These are phyloP conservation scores for Cephus cinctus DNA, from an alignment of 1,140 invertebrate species.

Conservation along the genomic window DNA sequence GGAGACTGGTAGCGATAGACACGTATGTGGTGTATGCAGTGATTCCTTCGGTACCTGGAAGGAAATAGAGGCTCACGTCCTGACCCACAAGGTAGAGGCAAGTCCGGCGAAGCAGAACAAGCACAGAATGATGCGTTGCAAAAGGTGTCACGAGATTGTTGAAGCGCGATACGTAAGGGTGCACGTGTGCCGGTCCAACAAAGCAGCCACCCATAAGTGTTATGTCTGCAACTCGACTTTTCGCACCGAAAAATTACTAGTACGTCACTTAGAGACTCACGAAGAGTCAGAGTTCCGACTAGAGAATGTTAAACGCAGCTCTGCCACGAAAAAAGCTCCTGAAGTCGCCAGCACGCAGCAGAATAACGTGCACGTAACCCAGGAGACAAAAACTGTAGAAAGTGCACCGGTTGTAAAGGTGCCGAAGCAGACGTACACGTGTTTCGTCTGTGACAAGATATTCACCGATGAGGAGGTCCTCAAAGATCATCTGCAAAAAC, in stretches of 20 bases:
- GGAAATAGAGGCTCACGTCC: constrained; percentile 39
- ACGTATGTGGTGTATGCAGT: constrained; percentile 42
- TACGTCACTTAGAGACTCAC: constrained; percentile 29
- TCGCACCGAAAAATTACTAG: constrained; percentile 29
- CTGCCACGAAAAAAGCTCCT: background rate
- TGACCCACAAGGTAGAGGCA: constrained; percentile 27
- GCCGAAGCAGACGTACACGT: constrained; percentile 31
- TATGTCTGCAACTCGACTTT: constrained; percentile 33
- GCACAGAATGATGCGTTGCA: constrained; percentile 46
- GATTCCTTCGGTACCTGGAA: constrained; percentile 28
- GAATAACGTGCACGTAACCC: too few species aligned
- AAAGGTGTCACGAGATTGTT: constrained; percentile 47
- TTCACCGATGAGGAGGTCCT: constrained; percentile 45
- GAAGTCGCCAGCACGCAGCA: background rate
- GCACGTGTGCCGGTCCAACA: constrained; percentile 37
- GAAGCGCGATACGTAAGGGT: constrained; percentile 41
- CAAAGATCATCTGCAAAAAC: constrained; percentile 50
- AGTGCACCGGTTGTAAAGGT: constrained; percentile 4
- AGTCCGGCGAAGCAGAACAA: constrained; percentile 14
- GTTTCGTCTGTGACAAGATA: constrained; percentile 51
- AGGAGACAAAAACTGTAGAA: background rate
- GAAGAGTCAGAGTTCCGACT: constrained; percentile 23
- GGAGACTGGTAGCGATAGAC: constrained; percentile 19
- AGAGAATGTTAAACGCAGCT: constrained; percentile 2
- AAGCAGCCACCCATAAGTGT: constrained; percentile 30